These are phyloP conservation scores for Dichetophora obliterata DNA, from an alignment of 2,888 invertebrate genomes.

Conservation along the genomic window DNA sequence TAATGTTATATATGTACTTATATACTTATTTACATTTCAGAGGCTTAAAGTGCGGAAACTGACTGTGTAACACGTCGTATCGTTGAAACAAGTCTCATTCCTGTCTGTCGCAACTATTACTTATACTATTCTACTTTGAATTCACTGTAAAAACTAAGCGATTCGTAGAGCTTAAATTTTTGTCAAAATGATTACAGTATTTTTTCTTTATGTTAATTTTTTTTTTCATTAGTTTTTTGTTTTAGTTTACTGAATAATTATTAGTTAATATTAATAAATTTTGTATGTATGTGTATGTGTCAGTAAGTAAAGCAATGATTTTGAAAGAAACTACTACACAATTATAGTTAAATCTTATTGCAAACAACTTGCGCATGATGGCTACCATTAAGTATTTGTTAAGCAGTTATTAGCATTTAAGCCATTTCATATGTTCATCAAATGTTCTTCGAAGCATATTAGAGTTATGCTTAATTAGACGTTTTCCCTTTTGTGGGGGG, in stretches of 20 bases:
- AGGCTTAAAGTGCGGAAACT: too few relatives aligned
- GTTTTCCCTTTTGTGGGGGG: neutral
- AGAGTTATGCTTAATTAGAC: neutral
- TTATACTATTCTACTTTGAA: neutral
- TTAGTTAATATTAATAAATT: neutral
- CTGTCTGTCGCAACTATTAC: neutral
- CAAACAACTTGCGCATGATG: constrained; percentile 1
- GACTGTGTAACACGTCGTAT: neutral
- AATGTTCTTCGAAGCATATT: neutral
- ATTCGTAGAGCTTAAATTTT: constrained; percentile 10
- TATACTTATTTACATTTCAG: too few relatives aligned
- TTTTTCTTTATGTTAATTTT: neutral
- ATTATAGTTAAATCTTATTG: constrained; percentile 1
- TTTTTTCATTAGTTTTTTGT: neutral
- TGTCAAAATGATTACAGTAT: neutral
- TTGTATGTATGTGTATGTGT: too few relatives aligned
- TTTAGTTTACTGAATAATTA: neutral
- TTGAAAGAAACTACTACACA: constrained; percentile 11
- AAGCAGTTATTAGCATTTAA: neutral
- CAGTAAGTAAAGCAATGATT: constrained; percentile 3
- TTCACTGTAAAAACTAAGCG: constrained; percentile 3
- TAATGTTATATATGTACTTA: too few relatives aligned
- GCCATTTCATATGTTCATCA: neutral
- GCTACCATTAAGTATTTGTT: constrained; percentile 7
- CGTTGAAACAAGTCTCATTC: neutral